Conservation (phyloP, 2,888 invertebrate genomes). For the Chouioia cunea region DNA sequence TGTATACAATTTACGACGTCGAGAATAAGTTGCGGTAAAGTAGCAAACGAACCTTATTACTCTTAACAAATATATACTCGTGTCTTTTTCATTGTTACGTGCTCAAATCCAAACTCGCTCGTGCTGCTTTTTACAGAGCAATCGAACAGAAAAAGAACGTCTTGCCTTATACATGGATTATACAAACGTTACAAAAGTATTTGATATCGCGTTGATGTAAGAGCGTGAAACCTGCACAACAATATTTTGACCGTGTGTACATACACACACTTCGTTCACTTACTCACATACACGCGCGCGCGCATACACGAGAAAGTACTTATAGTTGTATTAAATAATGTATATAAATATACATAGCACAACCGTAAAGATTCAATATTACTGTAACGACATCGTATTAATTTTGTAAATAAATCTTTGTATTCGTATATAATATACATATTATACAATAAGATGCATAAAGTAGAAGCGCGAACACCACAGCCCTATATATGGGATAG, state of each 20-base stretch:
- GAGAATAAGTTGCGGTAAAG: neutral
- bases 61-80: constrained; percentile 1
- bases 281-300: too few species aligned
- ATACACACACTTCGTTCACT: too few species aligned
- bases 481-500: neutral
- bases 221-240: constrained; percentile 40
- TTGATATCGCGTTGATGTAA: neutral
- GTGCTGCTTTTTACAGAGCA: constrained; percentile 7
- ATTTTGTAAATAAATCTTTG: constrained; percentile 42
- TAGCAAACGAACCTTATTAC: neutral
- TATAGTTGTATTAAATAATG: constrained; percentile 20
- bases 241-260: constrained; percentile 47
- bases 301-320: constrained; percentile 48
- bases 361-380: constrained; percentile 35
- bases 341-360: constrained; percentile 34
- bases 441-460: constrained; percentile 31
- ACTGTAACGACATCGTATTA: constrained; percentile 29
- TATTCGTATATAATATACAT: constrained; percentile 27
- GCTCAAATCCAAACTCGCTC: constrained; percentile 10
- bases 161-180: constrained; percentile 45
- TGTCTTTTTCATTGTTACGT: neutral
- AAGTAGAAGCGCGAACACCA: constrained; percentile 14
- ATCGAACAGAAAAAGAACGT: constrained; percentile 3
- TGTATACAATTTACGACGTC: neutral
- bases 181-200: constrained; percentile 10